Conservation (phyloP, 1,140 invertebrate species). For the Bombus waltoni region DNA sequence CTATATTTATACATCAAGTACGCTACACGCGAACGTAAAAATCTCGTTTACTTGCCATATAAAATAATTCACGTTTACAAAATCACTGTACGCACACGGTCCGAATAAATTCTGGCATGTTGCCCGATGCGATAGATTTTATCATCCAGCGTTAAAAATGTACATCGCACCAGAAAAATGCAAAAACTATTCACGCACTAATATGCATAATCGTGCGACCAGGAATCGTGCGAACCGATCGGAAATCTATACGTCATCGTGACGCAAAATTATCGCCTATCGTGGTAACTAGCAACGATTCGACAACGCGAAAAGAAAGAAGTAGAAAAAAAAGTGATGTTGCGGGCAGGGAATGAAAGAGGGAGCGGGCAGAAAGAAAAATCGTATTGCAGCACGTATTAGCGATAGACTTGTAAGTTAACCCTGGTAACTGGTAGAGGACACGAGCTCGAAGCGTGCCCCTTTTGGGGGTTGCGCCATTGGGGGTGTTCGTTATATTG, state of each 20-base stretch:
- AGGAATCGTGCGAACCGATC: not conserved
- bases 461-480: conserved; percentile 66
- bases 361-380: conserved; percentile 46
- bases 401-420: conserved; percentile 70
- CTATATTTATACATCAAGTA: too few relatives aligned
- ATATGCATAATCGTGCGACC: not conserved
- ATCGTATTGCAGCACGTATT: conserved; percentile 55
- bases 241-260: not conserved
- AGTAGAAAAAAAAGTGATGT: not conserved
- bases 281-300: not conserved
- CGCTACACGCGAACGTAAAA: too few relatives aligned
- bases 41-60: too few relatives aligned
- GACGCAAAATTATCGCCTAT: not conserved
- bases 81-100: too few relatives aligned
- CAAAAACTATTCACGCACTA: not conserved
- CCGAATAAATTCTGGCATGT: too few relatives aligned
- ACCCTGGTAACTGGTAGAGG: conserved; percentile 66
- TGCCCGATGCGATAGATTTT: too few relatives aligned
- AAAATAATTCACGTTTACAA: too few relatives aligned
- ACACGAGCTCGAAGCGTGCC: conserved; percentile 62
- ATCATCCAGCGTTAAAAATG: too few relatives aligned
- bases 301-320: not conserved
- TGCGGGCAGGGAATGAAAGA: not conserved
- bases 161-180: not conserved
- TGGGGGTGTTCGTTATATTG: conserved; percentile 77